These are phyloP conservation scores for Coturnix japonica DNA, from an alignment of 2,113 vertebrate species.

Conservation along the genomic window DNA sequence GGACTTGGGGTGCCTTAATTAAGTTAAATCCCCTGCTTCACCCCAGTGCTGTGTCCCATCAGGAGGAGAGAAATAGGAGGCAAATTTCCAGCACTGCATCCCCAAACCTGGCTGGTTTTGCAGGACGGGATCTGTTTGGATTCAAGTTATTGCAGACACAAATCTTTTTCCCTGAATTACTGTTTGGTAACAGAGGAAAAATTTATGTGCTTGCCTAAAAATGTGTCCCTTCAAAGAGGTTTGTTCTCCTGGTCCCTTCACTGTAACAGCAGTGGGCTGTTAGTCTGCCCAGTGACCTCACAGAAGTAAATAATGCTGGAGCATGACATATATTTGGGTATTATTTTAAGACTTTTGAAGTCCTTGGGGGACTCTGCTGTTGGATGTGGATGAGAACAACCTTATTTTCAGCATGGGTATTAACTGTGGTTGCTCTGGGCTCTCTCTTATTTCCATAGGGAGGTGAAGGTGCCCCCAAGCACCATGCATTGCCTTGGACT, in stretches of 20 bases:
- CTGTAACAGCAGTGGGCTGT: background rate
- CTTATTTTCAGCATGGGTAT: background rate
- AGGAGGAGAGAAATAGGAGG: background rate
- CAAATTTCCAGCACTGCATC: background rate
- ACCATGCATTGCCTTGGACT: background rate
- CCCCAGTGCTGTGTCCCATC: accelerated
- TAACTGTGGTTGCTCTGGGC: background rate
- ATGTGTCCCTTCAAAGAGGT: background rate
- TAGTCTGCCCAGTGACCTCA: background rate
- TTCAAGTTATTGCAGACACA: background rate
- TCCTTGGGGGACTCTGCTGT: background rate
- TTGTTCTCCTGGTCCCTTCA: background rate
- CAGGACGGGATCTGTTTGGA: background rate
- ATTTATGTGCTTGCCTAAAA: accelerated
- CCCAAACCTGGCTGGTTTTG: accelerated
- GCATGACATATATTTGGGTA: background rate
- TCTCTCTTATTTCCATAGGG: accelerated
- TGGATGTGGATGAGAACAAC: background rate
- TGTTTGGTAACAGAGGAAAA: background rate
- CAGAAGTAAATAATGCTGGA: background rate
- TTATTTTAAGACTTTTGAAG: accelerated
- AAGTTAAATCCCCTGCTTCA: background rate
- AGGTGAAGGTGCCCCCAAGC: accelerated
- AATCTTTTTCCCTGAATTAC: background rate
- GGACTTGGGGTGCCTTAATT: background rate